A percentile compares a stretch with the other conserved stretches of the same genome.
Conservation (phyloP, 2,888 invertebrate genomes). For the Phortica magna region DNA sequence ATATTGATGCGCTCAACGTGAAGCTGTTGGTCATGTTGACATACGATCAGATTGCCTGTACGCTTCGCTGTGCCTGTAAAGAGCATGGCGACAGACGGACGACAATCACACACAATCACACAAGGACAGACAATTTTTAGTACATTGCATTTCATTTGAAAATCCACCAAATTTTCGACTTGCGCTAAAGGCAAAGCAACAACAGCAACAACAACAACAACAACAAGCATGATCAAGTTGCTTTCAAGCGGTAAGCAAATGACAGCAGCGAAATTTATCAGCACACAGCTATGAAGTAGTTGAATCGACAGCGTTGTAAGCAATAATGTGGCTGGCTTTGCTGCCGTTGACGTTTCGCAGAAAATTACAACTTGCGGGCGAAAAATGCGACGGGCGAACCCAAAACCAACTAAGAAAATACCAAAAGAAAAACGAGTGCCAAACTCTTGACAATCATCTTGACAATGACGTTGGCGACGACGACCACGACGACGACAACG, state of each 20-base stretch:
- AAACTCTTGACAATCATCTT: slow-evolving; percentile 56
- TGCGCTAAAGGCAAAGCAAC: neutral
- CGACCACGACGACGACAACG: neutral
- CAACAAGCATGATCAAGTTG: neutral
- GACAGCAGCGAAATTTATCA: slow-evolving; percentile 68
- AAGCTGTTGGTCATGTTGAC: neutral
- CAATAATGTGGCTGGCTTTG: slow-evolving; percentile 51
- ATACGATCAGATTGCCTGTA: neutral
- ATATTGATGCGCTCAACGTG: neutral
- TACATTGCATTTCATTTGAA: neutral
- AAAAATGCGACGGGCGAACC: slow-evolving; percentile 50
- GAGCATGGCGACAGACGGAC: neutral
- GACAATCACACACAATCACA: neutral
- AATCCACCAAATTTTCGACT: neutral
- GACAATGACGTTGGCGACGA: slow-evolving; percentile 47
- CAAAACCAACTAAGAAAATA: slow-evolving; percentile 45
- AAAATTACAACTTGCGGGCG: slow-evolving; percentile 71
- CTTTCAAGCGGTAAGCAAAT: slow-evolving; percentile 32
- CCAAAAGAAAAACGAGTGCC: slow-evolving; percentile 39
- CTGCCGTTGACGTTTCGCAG: slow-evolving; percentile 66
- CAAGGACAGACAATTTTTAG: neutral
- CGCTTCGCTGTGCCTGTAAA: neutral
- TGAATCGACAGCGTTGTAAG: slow-evolving; percentile 38
- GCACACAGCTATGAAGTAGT: slow-evolving; percentile 18
- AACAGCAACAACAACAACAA: neutral